Evolutionary conservation across 2,113 vertebrate species (phyloP), one percentile per base, ranked within the genome.

Genomic region (Tapirus terrestris): DNA sequence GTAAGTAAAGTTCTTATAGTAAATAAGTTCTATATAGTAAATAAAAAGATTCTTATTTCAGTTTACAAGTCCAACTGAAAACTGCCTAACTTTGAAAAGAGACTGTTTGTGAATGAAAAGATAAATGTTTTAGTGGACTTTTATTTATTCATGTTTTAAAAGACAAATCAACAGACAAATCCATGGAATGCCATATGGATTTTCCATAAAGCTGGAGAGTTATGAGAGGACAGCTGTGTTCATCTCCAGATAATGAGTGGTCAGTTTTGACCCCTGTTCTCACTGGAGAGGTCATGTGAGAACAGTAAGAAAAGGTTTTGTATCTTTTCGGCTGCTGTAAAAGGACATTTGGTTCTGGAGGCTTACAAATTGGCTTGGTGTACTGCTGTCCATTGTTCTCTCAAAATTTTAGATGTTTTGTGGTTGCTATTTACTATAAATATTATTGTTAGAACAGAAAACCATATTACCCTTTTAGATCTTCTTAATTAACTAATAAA

Each of bases 181-280:
- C 39, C 39, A 39, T 39, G 39, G 39, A 39, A 39, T 39, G 39
- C 39, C 39, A 39, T 39, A 39, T 39, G 39, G 91, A 82, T 97
- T 98, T 96, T 98, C 97, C 98, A 97, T 91, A 95, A 97, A 97
- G 96, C 93, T 88, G 48, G 80, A 94, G 96, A 90, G 77, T 98
- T 92, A 97, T 90, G 97, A 98, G 97, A 97, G 92, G 63, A 97
- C 96, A 97, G 96, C 68, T 98, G 96, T 97, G 95, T 82, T 84
- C 87, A 51, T 96, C 1, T 4, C 80, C 93, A 97, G 97, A 92
- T 98, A 96, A 77, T 8, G 63, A 63, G 73, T 97, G 98, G 98
- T 98, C 98, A 97, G 33, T 98, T 94, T 39, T 97, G 98, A 98
- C 97, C 98, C 68, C 92, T 98, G 67, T 89, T 96, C 97, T 97